Conservation (phyloP, 2,888 invertebrate species). For the Aromia moschata region DNA sequence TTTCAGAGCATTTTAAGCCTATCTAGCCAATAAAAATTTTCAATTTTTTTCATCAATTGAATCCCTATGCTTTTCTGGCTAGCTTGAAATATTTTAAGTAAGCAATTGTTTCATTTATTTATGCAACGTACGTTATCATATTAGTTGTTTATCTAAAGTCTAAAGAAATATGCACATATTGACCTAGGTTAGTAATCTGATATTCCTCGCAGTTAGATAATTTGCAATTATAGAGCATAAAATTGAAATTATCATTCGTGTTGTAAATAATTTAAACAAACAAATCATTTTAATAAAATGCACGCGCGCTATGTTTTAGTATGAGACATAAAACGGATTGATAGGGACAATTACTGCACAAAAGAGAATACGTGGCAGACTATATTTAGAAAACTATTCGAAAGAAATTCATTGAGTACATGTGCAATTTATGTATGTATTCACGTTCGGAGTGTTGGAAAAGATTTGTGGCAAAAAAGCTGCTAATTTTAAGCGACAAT, state of each 20-base stretch:
- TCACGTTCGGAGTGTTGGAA: not conserved
- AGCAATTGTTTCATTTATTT: too few relatives aligned
- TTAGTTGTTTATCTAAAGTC: too few relatives aligned
- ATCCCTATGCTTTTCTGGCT: too few relatives aligned
- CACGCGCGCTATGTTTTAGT: conserved; percentile 13
- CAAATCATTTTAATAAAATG: not conserved
- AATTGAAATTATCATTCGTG: not conserved
- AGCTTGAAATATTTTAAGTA: too few relatives aligned
- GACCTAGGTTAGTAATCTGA: too few relatives aligned
- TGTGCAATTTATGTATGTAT: not conserved
- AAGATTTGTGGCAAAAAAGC: not conserved
- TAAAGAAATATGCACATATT: too few relatives aligned
- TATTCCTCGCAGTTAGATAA: not conserved
- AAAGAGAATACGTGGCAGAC: not conserved
- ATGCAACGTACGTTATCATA: too few relatives aligned
- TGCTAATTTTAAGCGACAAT: conserved; percentile 22
- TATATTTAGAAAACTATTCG: conserved; percentile 8
- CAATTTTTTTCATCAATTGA: too few relatives aligned
- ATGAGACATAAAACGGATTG: conserved; percentile 10
- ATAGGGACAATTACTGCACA: conserved; percentile 4
- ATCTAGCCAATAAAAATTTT: too few relatives aligned
- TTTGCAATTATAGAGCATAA: not conserved
- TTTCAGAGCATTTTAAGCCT: too few relatives aligned
- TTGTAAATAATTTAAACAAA: conserved; percentile 6
- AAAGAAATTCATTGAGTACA: not conserved